Percentiles rank a stretch among this genome's conserved stretches.
These are phyloP conservation scores for Luscinia megarhynchos DNA, from an alignment of 2,797 vertebrate species.

Conservation along the genomic window DNA sequence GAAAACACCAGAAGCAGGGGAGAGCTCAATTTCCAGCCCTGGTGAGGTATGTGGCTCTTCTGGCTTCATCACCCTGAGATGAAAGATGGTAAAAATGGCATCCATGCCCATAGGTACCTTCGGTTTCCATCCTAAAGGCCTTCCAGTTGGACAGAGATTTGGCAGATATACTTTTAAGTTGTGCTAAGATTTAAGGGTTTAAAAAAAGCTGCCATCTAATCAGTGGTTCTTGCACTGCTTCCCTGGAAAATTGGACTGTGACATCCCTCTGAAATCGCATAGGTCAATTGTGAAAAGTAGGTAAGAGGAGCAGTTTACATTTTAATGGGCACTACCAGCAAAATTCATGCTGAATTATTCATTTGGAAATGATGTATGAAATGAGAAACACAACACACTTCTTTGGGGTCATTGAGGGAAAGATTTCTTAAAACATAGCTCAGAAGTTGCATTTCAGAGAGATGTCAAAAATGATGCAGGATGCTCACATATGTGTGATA, in stretches of 20 bases:
- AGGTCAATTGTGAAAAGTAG: conserved; percentile 8
- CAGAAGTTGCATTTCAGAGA: conserved; percentile 26
- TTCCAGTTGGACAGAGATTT: background rate
- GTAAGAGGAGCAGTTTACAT: background rate
- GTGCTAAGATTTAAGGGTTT: background rate
- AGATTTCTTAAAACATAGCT: background rate
- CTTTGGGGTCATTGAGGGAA: background rate
- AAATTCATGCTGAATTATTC: conserved; percentile 4
- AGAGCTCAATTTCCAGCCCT: background rate
- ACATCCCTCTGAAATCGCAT: background rate
- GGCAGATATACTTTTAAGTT: background rate
- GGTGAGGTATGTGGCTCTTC: background rate
- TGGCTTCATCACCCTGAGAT: background rate
- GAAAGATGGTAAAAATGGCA: background rate
- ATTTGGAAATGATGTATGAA: background rate
- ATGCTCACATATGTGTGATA: background rate
- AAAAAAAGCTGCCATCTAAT: background rate
- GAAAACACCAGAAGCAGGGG: background rate
- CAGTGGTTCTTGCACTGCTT: background rate
- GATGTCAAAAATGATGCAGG: background rate
- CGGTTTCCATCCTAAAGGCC: background rate
- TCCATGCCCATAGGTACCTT: background rate
- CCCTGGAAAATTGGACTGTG: background rate
- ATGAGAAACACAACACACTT: background rate
- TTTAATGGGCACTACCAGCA: background rate